These are phyloP conservation scores for Papilio polyxenes DNA, from an alignment of 1,140 invertebrate genomes.

Conservation along the genomic window DNA sequence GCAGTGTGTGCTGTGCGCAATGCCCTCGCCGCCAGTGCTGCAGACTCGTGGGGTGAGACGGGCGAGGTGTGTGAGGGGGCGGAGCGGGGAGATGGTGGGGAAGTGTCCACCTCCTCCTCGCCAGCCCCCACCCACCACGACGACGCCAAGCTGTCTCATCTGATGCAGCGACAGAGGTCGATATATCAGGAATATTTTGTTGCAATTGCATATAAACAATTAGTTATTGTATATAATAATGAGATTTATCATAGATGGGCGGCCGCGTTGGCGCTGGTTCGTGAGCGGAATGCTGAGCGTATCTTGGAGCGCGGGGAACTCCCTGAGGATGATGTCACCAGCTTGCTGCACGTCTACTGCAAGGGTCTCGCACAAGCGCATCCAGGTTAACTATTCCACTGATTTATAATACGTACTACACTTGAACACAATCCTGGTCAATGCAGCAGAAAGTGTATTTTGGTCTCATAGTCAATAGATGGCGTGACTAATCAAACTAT, in stretches of 20 bases:
- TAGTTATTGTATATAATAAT: not conserved
- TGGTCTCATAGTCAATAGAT: no score
- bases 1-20: constrained; percentile 61
- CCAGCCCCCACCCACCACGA: constrained; percentile 58
- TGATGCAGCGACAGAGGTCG: constrained; percentile 67
- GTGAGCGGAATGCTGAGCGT: constrained; percentile 71
- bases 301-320: constrained; percentile 75
- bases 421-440: no score
- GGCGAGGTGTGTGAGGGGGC: not conserved
- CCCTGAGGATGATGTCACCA: constrained; percentile 83
- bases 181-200: no score
- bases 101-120: not conserved
- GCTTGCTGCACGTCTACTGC: constrained; percentile 85
- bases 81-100: not conserved
- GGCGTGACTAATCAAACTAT: no score
- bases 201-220: no score
- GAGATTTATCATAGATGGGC: constrained; percentile 58
- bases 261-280: constrained; percentile 66
- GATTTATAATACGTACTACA: no score
- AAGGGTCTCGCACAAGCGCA: constrained; percentile 83
- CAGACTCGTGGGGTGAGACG: constrained; percentile 52
- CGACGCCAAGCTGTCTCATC: constrained; percentile 59
- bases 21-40: constrained; percentile 54
- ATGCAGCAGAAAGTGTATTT: not conserved
- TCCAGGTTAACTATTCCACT: constrained; percentile 74